These are phyloP conservation scores for Cosmia trapezina DNA, from an alignment of 2,888 invertebrate species.

Conservation along the genomic window DNA sequence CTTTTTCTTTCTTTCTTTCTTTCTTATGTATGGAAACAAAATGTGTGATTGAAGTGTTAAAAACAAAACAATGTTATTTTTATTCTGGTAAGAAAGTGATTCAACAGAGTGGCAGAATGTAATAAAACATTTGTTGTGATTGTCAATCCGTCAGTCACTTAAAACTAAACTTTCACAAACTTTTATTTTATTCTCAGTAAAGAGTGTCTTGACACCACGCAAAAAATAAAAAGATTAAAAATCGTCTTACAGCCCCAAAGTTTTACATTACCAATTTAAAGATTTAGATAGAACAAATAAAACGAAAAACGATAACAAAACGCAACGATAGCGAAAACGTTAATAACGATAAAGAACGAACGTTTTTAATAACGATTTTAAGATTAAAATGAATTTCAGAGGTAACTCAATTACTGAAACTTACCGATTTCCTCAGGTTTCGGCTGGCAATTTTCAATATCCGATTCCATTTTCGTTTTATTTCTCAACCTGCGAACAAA, in stretches of 20 bases:
- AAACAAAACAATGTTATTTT: not conserved
- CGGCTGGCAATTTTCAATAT: slow-evolving; percentile 76
- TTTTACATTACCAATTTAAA: not conserved
- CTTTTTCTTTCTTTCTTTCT: too few species aligned
- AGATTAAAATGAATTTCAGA: slow-evolving; percentile 4
- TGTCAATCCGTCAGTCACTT: not conserved
- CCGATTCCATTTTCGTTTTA: slow-evolving; percentile 80
- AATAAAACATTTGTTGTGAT: not conserved
- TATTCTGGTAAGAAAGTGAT: not conserved
- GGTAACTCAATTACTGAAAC: slow-evolving; percentile 53
- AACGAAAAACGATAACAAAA: too few species aligned
- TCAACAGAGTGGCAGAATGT: not conserved
- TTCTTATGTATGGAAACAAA: not conserved
- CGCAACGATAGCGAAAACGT: too few species aligned
- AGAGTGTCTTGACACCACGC: too few species aligned
- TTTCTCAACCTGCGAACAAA: slow-evolving; percentile 81
- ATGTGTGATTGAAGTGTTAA: not conserved
- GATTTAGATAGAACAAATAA: too few species aligned
- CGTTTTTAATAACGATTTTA: not conserved
- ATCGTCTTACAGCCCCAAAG: not conserved
- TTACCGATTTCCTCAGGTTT: slow-evolving; percentile 82
- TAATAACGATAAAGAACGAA: too few species aligned
- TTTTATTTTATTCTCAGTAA: not conserved
- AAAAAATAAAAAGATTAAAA: slow-evolving; percentile 3
- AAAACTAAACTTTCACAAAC: not conserved